Percentiles rank a stretch among this genome's conserved stretches.
phyloP scores from a whole-genome alignment of 1,140 invertebrate species.

The Sitophilus oryzae region DNA sequence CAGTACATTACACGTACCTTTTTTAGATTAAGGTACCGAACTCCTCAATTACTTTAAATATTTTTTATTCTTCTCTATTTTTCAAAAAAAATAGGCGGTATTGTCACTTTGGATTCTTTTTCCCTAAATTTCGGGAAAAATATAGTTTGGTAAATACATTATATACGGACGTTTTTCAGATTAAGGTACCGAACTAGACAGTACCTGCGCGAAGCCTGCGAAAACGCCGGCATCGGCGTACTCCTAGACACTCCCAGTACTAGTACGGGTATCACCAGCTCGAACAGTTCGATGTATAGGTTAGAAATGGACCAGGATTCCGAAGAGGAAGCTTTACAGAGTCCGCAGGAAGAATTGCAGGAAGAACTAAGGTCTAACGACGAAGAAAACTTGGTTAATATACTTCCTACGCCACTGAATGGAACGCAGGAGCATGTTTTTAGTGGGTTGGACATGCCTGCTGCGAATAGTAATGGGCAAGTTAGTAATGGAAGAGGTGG shows the following conservation, averaged over 20 bases:
- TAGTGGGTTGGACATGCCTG: slow-evolving; percentile 45
- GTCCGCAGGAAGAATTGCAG: slow-evolving; percentile 27
- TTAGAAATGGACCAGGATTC: slow-evolving; percentile 54
- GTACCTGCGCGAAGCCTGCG: slow-evolving; percentile 30
- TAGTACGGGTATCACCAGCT: slow-evolving; percentile 49
- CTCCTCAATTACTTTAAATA: no score
- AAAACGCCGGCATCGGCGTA: slow-evolving; percentile 28
- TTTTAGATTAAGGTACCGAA: no score
- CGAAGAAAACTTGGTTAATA: slow-evolving; percentile 46
- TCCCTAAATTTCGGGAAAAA: no score
- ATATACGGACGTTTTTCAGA: no score
- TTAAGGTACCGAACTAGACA: slow-evolving; percentile 34
- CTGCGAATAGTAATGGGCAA: slow-evolving; percentile 5
- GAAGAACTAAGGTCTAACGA: slow-evolving; percentile 13
- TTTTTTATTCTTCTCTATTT: no score
- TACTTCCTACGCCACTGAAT: slow-evolving; percentile 52
- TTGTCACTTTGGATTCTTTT: no score
- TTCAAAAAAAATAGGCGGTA: no score
- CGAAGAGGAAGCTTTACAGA: slow-evolving; percentile 47
- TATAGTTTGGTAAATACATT: no score
- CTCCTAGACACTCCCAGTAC: slow-evolving; percentile 49
- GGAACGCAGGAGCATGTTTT: slow-evolving; percentile 49
- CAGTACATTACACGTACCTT: no score
- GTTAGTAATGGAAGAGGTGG: slow-evolving; percentile 1
- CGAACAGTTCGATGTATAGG: slow-evolving; percentile 47